Evolutionary conservation across 2,888 invertebrate genomes (phyloP), one percentile per base, ranked within the genome.

Genomic region (Dryomyza anilis): DNA sequence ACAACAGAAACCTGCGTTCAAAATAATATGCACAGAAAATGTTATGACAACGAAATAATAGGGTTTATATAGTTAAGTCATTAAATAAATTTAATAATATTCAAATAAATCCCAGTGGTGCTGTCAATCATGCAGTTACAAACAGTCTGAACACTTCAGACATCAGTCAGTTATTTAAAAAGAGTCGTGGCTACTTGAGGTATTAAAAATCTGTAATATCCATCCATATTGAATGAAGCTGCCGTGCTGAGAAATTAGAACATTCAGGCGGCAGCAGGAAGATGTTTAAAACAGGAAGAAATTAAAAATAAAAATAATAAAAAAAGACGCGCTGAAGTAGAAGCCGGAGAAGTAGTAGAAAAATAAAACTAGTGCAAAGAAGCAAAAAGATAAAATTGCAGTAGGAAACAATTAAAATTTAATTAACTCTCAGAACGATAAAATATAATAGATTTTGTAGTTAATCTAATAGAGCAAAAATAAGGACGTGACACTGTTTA

Each of bases 11-110:
- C n/a, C n/a, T n/a, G n/a, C n/a, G n/a, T n/a, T n/a, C n/a, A n/a
- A n/a, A n/a, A n/a, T n/a, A n/a, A n/a, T n/a, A n/a, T n/a, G n/a
- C n/a, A n/a, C n/a, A n/a, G n/a, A n/a, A n/a, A n/a, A n/a, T n/a
- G n/a, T n/a, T n/a, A n/a, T n/a, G n/a, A n/a, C n/a, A n/a, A n/a
- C n/a, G n/a, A n/a, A n/a, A n/a, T n/a, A n/a, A n/a, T n/a, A n/a
- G n/a, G n/a, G n/a, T n/a, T n/a, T n/a, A n/a, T 61, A 39, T 43
- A 61, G 23, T 61, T 43, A 29, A 43, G 29, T 61, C 27, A 61
- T 61, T 61, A 61, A 53, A 60, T 46, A 46, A 50, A 43, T 61
- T 52, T 53, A 61, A 53, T 53, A 53, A 61, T 61, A 61, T 61
- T 61, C 52, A 61, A 52, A 52, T 8, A 59, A 61, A 43, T 61